Conservation (phyloP, 2,113 vertebrate species). For the Bufo gargarizans region DNA sequence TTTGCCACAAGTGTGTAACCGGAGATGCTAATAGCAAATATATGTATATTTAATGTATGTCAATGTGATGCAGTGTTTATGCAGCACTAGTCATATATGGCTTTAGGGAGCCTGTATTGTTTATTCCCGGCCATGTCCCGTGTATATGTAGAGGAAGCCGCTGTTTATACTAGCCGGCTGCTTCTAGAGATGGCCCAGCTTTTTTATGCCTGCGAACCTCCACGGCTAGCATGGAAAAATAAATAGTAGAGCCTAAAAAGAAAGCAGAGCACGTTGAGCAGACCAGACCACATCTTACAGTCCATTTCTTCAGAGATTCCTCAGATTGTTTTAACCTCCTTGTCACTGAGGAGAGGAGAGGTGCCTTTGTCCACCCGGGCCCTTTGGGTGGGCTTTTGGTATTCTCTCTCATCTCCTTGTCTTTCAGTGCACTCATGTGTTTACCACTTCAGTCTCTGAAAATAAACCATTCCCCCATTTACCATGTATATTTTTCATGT, state of each 20-base stretch:
- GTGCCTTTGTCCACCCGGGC: neutral
- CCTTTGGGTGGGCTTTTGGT: conserved; percentile 4
- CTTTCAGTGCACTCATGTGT: neutral
- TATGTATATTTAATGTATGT: conserved; percentile 57
- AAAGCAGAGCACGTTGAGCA: conserved; percentile 24
- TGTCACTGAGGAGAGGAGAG: neutral
- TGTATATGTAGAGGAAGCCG: conserved; percentile 56
- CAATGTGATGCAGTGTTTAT: conserved; percentile 57
- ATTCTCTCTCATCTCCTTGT: conserved; percentile 10
- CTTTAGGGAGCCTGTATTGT: conserved; percentile 47
- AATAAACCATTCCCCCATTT: neutral
- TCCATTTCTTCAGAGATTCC: conserved; percentile 8
- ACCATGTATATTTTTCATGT: neutral
- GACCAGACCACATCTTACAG: conserved; percentile 29
- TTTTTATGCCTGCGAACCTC: conserved; percentile 13
- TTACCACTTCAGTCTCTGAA: neutral
- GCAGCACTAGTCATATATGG: conserved; percentile 51
- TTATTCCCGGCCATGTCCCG: conserved; percentile 48
- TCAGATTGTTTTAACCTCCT: conserved; percentile 5
- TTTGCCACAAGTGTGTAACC: conserved; percentile 50
- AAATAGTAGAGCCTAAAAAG: conserved; percentile 39
- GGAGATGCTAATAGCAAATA: conserved; percentile 55
- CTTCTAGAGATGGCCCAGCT: conserved; percentile 42
- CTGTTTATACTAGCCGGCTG: conserved; percentile 57
- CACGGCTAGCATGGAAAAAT: conserved; percentile 38